Base-by-base conservation (phyloP, 2,797 vertebrate species). In the Leuciscus waleckii region DNA sequence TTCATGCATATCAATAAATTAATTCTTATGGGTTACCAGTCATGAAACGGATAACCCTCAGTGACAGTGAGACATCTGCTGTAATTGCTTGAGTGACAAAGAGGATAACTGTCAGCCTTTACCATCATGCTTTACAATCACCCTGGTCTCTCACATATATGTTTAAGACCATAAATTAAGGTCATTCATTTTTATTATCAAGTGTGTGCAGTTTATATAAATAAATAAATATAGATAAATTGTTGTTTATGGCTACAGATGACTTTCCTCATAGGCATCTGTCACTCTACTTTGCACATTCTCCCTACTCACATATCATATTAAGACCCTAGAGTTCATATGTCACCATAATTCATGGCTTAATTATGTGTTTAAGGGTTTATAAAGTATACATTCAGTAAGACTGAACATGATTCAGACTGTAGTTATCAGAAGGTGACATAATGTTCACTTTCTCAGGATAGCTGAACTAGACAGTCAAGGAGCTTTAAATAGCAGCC, bases 231-330 rank as follows among this genome's bases (percentile, higher is more conserved):
- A 16, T 56, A 23, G 16, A 49, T 49, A 16, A 0, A 39, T 43
- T 11, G 39, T 9, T 13, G 11, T 2, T 35, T 35, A 35, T 92
- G 90, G 85, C 89, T 78, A 61, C 51, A 26, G 51, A 58, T 70
- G 37, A 43, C 16, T 85, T 74, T 73, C 29, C 56, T 39, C 46
- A 89, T 77, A 85, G 81, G 87, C 80, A 90, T 91, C 90, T 90
- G 92, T 92, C 93, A 91, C 91, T 79, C 89, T 87, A 73, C 29
- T 88, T 87, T 81, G 76, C 86, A 79, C 76, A 77, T 58, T 82
- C 21, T 87, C 85, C 82, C 79, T 49, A 63, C 89, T 91, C 87
- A 71, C 89, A 89, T 91, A 90, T 91, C 88, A 90, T 85, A 87
- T 90, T 58, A 51, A 69, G 19, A 58, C 17, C 14, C 32, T 37